Base-by-base conservation (phyloP, 2,888 invertebrate genomes). In the Tetrapedia diversipes region DNA sequence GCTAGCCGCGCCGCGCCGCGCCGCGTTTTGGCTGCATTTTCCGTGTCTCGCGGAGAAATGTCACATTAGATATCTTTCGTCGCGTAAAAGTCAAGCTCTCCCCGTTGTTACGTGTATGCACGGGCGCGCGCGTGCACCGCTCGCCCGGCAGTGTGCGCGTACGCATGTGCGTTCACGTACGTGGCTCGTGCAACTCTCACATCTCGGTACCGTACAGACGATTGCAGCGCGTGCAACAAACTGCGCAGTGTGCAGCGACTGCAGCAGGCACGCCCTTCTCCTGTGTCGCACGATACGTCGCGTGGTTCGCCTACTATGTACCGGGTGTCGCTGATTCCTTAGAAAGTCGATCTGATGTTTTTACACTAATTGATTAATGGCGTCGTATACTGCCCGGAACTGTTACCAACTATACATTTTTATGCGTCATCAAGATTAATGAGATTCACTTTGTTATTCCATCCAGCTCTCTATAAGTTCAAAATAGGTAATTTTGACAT, bases 261-360 rank as follows among this genome's bases (percentile, higher is more conserved):
- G 86, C 83, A 86, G 86, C 83, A 86, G 90, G 85, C 91, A 91
- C 91, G 90, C 91, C 90, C 90, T 90, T 88, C 89, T 89, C 86
- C 85, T 85, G 86, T 89, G 89, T 87, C 89, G 87, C 87, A 86
- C 86, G 89, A 87, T 88, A 86, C 67, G 86, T 86, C 88, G 86
- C 87, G 84, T 87, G 86, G 86, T 86, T 86, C 81, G 80, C 85
- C 82, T 81, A 76, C 73, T n/a, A n/a, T n/a, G 82, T 87, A 89
- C 83, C 84, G 88, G 86, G 87, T 88, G 87, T 87, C 82, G 67
- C 70, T 37, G 65, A 74, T 79, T 77, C 70, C 67, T 32, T 47
- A 75, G 69, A 67, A 79, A 67, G 39, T 43, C 53, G n/a, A n/a
- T 49, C 37, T 22, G 16, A 19, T 39, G 49, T 59, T 43, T 29